These are phyloP conservation scores for Rhyacichthys aspro DNA, from an alignment of 2,797 vertebrate genomes.

Conservation along the genomic window DNA sequence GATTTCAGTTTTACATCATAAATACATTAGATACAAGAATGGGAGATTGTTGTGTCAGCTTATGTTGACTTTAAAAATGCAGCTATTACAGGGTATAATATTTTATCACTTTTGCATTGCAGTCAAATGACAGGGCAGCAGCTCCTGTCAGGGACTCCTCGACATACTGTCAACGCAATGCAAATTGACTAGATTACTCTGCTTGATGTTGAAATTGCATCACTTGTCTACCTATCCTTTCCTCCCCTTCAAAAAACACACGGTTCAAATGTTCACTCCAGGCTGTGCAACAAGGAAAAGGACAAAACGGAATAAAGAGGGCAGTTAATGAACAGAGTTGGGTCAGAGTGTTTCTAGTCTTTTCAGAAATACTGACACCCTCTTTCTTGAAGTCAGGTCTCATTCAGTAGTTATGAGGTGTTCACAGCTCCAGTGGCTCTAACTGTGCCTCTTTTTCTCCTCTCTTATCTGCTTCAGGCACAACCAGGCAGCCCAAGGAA, in stretches of 20 bases:
- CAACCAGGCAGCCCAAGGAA: conserved; percentile 98
- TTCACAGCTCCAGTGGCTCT: conserved; percentile 23
- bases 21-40: conserved; percentile 17
- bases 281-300: conserved; percentile 14
- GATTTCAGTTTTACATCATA: conserved; percentile 42
- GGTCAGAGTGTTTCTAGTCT: conserved; percentile 34
- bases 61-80: conserved; percentile 19
- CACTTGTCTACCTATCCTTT: conserved; percentile 55
- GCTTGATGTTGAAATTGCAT: conserved; percentile 66
- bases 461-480: conserved; percentile 82
- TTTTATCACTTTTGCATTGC: conserved; percentile 14
- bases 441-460: conserved; percentile 18
- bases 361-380: conserved; percentile 22
- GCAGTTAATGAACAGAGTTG: conserved; percentile 20
- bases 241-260: conserved; percentile 6
- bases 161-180: conserved; percentile 46
- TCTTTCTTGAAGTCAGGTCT: conserved; percentile 18
- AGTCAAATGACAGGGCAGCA: conserved; percentile 25
- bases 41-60: conserved; percentile 5
- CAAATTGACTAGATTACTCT: conserved; percentile 60
- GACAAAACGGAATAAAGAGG: conserved; percentile 27
- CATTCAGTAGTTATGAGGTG: conserved; percentile 24
- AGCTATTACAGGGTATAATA: conserved; percentile 15
- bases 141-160: conserved; percentile 41
- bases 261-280: conserved; percentile 32